These are phyloP conservation scores for Ifrita kowaldi DNA, from an alignment of 2,113 vertebrate species.

Conservation along the genomic window DNA sequence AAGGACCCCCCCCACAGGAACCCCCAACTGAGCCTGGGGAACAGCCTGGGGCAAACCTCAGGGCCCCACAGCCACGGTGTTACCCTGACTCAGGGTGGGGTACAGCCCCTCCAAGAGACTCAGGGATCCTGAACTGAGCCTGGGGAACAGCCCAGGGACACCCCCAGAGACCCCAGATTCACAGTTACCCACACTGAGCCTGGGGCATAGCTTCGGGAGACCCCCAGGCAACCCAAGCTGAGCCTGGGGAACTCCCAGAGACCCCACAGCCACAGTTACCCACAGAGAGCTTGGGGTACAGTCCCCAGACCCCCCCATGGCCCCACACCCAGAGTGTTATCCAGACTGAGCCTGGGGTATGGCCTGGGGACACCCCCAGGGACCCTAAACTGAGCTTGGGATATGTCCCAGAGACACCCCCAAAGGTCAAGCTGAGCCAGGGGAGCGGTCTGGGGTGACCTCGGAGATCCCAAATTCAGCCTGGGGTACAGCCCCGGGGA, in stretches of 20 bases:
- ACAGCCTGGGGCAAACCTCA: background rate
- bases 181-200: no score
- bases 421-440: background rate
- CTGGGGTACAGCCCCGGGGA: no score
- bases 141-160: background rate
- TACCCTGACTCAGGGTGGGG: background rate
- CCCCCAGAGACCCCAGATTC: background rate
- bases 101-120: background rate
- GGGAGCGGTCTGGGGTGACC: no score
- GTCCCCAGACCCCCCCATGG: background rate
- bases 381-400: no score
- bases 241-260: background rate
- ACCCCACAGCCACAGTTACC: background rate
- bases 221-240: no score
- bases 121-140: fast-evolving
- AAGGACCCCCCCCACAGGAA: no score
- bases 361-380: background rate
- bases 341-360: background rate
- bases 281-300: no score
- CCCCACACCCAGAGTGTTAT: background rate
- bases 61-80: background rate
- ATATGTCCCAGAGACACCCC: background rate
- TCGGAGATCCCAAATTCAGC: background rate
- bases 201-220: no score
- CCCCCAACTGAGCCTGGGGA: background rate